phyloP scores from a whole-genome alignment of 2,113 vertebrate species.

The Capricornis sumatraensis region DNA sequence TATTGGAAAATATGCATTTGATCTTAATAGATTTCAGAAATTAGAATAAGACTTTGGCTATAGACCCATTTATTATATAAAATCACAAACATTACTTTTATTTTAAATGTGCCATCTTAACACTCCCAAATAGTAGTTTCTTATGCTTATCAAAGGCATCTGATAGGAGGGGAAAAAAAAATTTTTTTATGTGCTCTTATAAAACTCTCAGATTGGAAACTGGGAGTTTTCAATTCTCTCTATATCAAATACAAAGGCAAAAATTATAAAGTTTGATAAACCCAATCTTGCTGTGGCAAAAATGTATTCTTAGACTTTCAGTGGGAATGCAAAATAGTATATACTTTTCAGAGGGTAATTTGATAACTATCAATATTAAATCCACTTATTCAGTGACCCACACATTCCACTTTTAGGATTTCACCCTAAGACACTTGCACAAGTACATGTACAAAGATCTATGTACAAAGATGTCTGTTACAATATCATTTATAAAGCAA shows the following conservation, averaged over 20 bases:
- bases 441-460: not conserved
- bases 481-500: not conserved
- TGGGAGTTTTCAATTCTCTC: not conserved
- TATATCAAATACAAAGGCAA: not conserved
- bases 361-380: not conserved
- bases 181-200: not conserved
- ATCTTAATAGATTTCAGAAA: not conserved
- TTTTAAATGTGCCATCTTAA: constrained; percentile 1
- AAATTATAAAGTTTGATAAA: not conserved
- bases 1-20: not conserved
- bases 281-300: not conserved
- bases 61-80: not conserved
- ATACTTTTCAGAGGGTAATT: not conserved
- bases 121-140: not conserved
- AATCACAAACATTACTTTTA: not conserved
- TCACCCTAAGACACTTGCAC: not conserved
- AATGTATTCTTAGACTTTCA: not conserved
- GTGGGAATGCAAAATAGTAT: not conserved
- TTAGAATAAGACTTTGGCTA: constrained; percentile 3
- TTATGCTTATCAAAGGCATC: not conserved
- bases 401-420: not conserved
- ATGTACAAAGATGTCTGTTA: not conserved
- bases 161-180: not conserved
- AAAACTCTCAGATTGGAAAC: not conserved
- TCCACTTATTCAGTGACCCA: not conserved